phyloP scores from a whole-genome alignment of 2,888 invertebrate genomes.

The Hymenopus coronatus region DNA sequence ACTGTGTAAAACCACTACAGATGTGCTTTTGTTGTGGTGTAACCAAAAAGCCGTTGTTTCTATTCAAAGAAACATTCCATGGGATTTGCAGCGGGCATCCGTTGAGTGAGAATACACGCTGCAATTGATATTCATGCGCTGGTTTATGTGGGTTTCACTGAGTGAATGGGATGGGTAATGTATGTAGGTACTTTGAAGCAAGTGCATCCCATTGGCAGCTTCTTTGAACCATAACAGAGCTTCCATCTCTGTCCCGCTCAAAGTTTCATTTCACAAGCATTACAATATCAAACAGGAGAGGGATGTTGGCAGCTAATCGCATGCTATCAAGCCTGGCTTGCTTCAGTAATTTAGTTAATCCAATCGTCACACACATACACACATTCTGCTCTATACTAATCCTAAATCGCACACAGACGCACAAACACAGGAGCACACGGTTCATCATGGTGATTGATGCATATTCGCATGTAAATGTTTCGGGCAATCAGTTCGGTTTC shows the following conservation, averaged over 20 bases:
- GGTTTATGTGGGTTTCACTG: not conserved
- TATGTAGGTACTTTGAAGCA: not conserved
- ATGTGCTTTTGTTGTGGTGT: not conserved
- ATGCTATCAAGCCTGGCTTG: conserved; percentile 16
- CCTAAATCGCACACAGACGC: conserved; percentile 20
- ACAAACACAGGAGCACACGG: not conserved
- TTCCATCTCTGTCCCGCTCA: not conserved
- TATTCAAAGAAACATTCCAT: not conserved
- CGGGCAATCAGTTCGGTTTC: conserved; percentile 3
- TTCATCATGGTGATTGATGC: conserved; percentile 20
- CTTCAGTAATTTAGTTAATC: conserved; percentile 31
- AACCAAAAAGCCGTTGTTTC: not conserved
- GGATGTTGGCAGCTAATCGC: not conserved
- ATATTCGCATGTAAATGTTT: conserved; percentile 17
- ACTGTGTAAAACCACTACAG: too few species aligned
- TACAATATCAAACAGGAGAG: conserved; percentile 22
- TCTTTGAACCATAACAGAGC: not conserved
- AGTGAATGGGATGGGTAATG: not conserved
- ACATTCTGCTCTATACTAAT: not conserved
- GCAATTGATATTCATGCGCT: not conserved
- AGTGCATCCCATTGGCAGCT: not conserved
- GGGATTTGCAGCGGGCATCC: not conserved
- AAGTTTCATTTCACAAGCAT: conserved; percentile 26
- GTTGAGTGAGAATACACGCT: not conserved
- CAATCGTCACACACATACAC: conserved; percentile 15